A percentile compares a stretch with the other conserved stretches of the same genome.
Evolutionary conservation across 2,113 vertebrate genomes (phyloP).

Genomic region (Nanorana parkeri): DNA sequence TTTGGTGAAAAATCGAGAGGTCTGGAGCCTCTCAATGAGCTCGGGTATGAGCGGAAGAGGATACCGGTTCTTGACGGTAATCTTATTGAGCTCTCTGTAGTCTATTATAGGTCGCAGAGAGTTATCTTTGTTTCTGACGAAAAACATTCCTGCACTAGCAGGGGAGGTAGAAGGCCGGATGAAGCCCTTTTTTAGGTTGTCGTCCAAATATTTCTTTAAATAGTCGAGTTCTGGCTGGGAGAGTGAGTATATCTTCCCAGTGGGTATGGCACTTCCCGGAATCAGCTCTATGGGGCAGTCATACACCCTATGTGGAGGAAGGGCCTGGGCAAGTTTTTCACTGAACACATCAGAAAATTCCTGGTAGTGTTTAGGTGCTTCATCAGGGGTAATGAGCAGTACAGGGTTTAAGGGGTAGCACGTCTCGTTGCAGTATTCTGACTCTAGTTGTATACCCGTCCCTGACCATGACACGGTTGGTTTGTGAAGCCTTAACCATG

Average conservation of each 20-base stretch:
- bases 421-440: too few relatives aligned
- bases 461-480: too few relatives aligned
- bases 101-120: background rate
- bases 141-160: background rate
- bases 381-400: too few relatives aligned
- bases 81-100: background rate
- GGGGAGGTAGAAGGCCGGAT: background rate
- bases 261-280: too few relatives aligned
- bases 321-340: background rate
- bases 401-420: too few relatives aligned
- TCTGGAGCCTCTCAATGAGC: background rate
- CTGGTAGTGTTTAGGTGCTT: background rate
- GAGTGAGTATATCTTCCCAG: background rate
- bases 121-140: background rate
- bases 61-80: background rate
- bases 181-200: background rate
- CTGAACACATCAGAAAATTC: background rate
- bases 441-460: too few relatives aligned
- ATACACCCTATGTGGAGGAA: background rate
- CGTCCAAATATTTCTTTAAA: background rate
- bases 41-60: background rate
- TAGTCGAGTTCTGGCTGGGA: background rate
- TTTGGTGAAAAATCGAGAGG: background rate
- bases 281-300: background rate
- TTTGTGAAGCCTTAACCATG: too few relatives aligned